Evolutionary conservation across 2,797 vertebrate genomes (phyloP), one percentile per base, ranked within the genome.

Genomic region (Melopsittacus undulatus): DNA sequence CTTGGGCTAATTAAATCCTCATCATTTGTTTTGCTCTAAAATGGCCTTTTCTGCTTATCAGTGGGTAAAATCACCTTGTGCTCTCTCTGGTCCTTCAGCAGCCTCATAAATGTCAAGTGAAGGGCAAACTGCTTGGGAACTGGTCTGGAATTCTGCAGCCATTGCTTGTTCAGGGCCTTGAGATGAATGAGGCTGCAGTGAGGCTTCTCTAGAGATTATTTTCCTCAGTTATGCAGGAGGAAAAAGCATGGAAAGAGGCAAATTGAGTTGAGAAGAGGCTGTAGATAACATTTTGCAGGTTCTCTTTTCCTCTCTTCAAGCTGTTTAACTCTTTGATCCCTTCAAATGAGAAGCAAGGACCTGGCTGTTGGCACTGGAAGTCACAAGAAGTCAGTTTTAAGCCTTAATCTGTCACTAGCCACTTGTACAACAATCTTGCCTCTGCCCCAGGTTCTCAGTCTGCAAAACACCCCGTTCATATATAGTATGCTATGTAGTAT

Each of bases 1-100:
- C 84, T 91, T 92, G 81, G 90, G 72, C 92, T 88, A 84, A 96
- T 93, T 87, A 85, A 84, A 94, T 94, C 78, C 79, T 38, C 11
- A 21, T 66, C 0, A 2, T 69, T 94, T 92, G 89, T 42, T 94
- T 80, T 68, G 80, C 75, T 90, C 68, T 70, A 43, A 89, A 94
- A 93, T 94, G 80, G 70, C 83, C 16, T 83, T 69, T 36, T 74
- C 57, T 62, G 62, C 70, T 76, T 87, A 90, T 95, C 79, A 34
- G 49, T 9, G 43, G 29, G 67, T 59, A 10, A 36, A 75, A 61
- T 62, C 68, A 49, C 84, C 49, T 92, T 49, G 40, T n/a, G 42
- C 9, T 23, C 20, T 54, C 38, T 61, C 46, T 75, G 36, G 61
- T 7, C 86, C 82, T 91, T 89, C 20, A 36, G 54, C 77, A 79